Conservation (phyloP, 1,140 invertebrate genomes). For the Cotesia glomerata region DNA sequence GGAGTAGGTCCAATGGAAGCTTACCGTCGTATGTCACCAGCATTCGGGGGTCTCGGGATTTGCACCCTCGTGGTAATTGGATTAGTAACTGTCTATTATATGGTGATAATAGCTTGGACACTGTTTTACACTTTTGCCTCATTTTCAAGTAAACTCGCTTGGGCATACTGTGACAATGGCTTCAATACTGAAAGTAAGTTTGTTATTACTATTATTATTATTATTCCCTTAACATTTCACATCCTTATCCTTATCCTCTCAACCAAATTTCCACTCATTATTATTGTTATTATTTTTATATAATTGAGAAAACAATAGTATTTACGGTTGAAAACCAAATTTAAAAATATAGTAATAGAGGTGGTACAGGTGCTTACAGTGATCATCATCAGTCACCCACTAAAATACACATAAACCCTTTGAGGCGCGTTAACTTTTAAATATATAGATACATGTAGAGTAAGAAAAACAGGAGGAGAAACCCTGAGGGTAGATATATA, state of each 20-base stretch:
- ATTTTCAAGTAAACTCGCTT: constrained; percentile 71
- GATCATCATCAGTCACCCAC: background rate
- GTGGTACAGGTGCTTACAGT: too few species aligned
- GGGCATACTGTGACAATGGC: constrained; percentile 74
- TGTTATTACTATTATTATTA: background rate
- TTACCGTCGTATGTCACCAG: constrained; percentile 68
- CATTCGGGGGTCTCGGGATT: constrained; percentile 71
- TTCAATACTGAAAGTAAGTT: constrained; percentile 72
- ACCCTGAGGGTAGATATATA: constrained; percentile 26
- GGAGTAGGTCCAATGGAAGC: constrained; percentile 67
- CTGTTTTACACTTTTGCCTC: constrained; percentile 79
- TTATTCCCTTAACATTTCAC: background rate
- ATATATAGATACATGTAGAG: background rate
- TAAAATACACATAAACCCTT: too few species aligned
- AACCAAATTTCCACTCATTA: too few species aligned
- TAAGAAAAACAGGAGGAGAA: background rate
- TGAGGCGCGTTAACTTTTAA: too few species aligned
- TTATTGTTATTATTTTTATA: too few species aligned
- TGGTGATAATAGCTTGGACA: constrained; percentile 82
- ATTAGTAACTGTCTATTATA: constrained; percentile 83
- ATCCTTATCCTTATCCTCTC: background rate
- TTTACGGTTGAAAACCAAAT: too few species aligned
- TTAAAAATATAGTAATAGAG: too few species aligned
- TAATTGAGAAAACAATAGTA: too few species aligned
- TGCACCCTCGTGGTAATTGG: constrained; percentile 77